A percentile compares a stretch with the other conserved stretches of the same genome.
These are phyloP conservation scores for Phainopepla nitens DNA, from an alignment of 2,113 vertebrate genomes.

Conservation along the genomic window DNA sequence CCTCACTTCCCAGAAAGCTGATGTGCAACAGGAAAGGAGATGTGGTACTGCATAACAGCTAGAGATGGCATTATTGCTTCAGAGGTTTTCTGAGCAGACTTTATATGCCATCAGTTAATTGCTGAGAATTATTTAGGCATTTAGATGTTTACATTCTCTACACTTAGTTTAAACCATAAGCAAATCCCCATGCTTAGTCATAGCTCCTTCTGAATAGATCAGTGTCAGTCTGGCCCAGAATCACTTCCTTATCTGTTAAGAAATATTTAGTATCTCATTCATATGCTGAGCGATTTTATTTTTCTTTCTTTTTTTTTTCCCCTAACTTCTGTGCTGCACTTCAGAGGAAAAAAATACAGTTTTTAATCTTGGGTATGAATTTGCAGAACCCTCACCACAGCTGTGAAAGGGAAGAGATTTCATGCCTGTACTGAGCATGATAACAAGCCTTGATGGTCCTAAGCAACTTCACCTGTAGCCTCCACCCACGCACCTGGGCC, in stretches of 20 bases:
- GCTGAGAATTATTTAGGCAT: neutral
- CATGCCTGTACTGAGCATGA: too few species aligned
- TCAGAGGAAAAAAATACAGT: neutral
- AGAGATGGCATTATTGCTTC: neutral
- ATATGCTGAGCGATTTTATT: neutral
- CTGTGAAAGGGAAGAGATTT: neutral
- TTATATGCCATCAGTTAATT: neutral
- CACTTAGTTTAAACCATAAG: neutral
- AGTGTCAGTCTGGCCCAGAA: neutral
- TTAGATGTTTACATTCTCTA: neutral
- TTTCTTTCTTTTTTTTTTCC: neutral
- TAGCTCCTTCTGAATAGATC: neutral
- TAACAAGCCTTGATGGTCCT: neutral
- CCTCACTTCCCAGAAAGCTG: neutral
- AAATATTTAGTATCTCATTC: neutral
- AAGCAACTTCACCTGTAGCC: neutral
- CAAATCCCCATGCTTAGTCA: neutral
- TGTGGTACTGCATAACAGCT: neutral
- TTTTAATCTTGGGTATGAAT: neutral
- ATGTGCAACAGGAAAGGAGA: neutral
- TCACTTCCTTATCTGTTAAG: neutral
- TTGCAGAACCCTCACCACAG: neutral
- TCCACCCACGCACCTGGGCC: rapidly evolving
- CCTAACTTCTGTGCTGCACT: neutral
- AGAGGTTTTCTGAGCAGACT: neutral